Percentiles rank a stretch among this genome's conserved stretches.
Conservation (phyloP, 2,797 vertebrate genomes). For the Vultur gryphus region DNA sequence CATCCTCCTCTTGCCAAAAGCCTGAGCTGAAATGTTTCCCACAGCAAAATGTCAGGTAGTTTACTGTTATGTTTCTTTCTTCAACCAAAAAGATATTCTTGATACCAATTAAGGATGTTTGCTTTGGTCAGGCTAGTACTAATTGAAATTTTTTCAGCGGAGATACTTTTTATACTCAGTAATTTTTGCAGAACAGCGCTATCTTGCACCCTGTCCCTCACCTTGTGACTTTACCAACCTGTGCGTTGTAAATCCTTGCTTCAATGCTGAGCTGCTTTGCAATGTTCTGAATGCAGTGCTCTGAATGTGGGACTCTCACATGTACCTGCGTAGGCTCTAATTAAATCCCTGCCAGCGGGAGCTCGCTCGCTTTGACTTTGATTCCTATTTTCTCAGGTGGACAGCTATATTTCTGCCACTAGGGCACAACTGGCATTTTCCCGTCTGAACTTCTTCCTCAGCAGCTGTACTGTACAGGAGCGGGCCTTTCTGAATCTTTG, state of each 20-base stretch:
- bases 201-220: neutral
- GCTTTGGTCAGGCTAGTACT: neutral
- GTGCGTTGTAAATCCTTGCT: neutral
- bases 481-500: neutral
- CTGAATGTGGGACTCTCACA: neutral
- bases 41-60: neutral
- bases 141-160: neutral
- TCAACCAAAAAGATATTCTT: neutral
- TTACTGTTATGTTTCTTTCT: neutral
- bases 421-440: neutral
- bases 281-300: neutral
- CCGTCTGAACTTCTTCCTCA: neutral
- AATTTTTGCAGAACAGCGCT: neutral
- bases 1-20: neutral
- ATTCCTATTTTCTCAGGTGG: neutral
- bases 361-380: neutral
- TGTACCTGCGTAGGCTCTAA: neutral
- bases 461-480: neutral
- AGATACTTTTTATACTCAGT: neutral
- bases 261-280: neutral
- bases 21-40: neutral
- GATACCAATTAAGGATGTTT: neutral
- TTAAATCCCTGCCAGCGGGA: neutral
- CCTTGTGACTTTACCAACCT: neutral
- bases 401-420: neutral